Conservation (phyloP, 2,888 invertebrate genomes). For the Acleris sparsana region DNA sequence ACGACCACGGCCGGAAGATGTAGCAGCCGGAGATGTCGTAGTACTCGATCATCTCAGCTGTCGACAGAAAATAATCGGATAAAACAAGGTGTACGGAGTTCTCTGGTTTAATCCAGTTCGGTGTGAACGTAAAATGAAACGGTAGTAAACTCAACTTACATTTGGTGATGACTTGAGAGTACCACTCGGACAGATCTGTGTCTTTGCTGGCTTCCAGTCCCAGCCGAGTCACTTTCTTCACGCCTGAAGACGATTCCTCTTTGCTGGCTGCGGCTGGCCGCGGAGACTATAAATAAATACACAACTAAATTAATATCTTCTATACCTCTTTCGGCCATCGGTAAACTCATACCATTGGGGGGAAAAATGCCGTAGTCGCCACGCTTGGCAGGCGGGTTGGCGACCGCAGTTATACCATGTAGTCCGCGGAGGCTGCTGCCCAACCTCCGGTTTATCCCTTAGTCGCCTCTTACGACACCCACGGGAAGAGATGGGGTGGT, state of each 20-base stretch:
- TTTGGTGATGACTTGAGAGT: slow-evolving; percentile 92
- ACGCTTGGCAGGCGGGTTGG: too few species aligned
- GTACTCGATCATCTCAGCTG: slow-evolving; percentile 98
- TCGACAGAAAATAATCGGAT: neutral
- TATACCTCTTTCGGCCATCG: too few species aligned
- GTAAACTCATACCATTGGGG: too few species aligned
- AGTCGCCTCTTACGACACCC: too few species aligned
- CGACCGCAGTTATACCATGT: too few species aligned
- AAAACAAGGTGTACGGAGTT: too few species aligned
- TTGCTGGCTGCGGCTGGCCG: slow-evolving; percentile 60
- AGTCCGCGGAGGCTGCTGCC: too few species aligned
- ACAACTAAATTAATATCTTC: neutral
- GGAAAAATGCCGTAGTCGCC: too few species aligned
- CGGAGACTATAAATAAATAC: slow-evolving; percentile 54
- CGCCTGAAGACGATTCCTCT: slow-evolving; percentile 76
- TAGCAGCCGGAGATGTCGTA: slow-evolving; percentile 99
- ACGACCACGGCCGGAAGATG: slow-evolving; percentile 98
- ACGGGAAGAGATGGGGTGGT: too few species aligned
- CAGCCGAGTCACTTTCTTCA: slow-evolving; percentile 95
- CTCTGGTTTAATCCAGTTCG: too few species aligned
- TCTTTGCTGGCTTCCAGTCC: slow-evolving; percentile 97
- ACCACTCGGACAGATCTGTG: slow-evolving; percentile 98
- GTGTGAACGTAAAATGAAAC: too few species aligned
- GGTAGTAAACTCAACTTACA: slow-evolving; percentile 86
- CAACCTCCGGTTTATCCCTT: too few species aligned